Conservation (phyloP, 2,113 vertebrate species). For the Ariopsis seemanni region DNA sequence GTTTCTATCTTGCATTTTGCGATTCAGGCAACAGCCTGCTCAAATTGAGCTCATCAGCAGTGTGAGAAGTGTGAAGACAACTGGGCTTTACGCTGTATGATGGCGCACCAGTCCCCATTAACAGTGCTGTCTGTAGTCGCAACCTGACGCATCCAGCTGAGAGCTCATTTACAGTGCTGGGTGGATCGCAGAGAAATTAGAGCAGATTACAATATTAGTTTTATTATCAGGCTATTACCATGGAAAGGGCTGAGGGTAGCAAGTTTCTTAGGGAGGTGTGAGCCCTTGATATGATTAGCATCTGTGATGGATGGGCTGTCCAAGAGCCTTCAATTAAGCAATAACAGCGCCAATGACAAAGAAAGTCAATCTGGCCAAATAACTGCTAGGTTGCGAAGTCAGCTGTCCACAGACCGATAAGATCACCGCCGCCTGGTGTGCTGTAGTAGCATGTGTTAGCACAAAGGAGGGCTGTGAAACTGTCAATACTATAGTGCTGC, state of each 20-base stretch:
- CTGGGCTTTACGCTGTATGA: conserved; percentile 21
- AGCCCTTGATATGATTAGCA: conserved; percentile 50
- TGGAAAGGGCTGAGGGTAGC: conserved; percentile 42
- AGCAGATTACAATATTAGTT: conserved; percentile 49
- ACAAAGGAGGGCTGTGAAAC: conserved; percentile 20
- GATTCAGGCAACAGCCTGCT: conserved; percentile 36
- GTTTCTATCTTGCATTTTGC: conserved; percentile 31
- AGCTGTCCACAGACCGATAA: conserved; percentile 56
- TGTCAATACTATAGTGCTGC: not conserved
- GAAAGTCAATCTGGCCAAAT: conserved; percentile 53
- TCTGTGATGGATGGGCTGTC: conserved; percentile 52
- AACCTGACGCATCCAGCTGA: conserved; percentile 13
- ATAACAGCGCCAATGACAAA: conserved; percentile 55
- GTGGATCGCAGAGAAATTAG: conserved; percentile 44
- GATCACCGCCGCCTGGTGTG: conserved; percentile 24
- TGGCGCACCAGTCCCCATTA: conserved; percentile 28
- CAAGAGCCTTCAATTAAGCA: conserved; percentile 53
- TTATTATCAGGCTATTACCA: conserved; percentile 46
- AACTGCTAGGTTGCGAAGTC: conserved; percentile 54
- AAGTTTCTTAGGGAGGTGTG: conserved; percentile 35
- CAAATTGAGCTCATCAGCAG: conserved; percentile 34
- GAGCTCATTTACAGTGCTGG: conserved; percentile 29
- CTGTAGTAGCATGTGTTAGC: not conserved
- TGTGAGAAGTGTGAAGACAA: conserved; percentile 42
- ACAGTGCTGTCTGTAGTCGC: conserved; percentile 25